A percentile compares a stretch with the other conserved stretches of the same genome.
These are phyloP conservation scores for Pyrgilauda ruficollis DNA, from an alignment of 2,113 vertebrate species.

Conservation along the genomic window DNA sequence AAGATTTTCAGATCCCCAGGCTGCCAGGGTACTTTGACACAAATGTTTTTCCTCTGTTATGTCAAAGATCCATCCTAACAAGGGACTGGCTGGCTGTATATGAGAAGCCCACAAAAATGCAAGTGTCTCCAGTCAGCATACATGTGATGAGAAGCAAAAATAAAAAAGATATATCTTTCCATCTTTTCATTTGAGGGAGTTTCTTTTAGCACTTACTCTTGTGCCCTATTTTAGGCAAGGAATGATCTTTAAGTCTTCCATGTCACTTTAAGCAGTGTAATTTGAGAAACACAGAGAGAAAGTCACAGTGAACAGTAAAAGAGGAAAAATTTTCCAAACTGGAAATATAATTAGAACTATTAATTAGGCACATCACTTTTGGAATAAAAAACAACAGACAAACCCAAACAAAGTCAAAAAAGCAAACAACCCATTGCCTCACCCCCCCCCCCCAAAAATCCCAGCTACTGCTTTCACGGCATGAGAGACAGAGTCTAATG, in stretches of 20 bases:
- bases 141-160: background rate
- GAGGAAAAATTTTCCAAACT: background rate
- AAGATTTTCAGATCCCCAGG: background rate
- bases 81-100: background rate
- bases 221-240: background rate
- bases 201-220: background rate
- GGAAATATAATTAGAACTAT: background rate
- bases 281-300: background rate
- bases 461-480: background rate
- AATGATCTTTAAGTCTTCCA: background rate
- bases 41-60: background rate
- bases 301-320: background rate
- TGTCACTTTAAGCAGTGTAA: background rate
- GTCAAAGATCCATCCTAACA: background rate
- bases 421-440: background rate
- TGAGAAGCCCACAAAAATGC: background rate
- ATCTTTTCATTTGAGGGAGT: background rate
- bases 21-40: background rate
- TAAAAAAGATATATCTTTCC: background rate
- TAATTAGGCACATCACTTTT: background rate
- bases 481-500: accelerated
- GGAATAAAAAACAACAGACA: no score
- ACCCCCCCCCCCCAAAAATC: background rate
- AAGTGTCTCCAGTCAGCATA: background rate
- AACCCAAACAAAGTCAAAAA: background rate